A percentile compares a stretch with the other conserved stretches of the same genome.
These are phyloP conservation scores for Eira barbara DNA, from an alignment of 2,113 vertebrate species.

Conservation along the genomic window DNA sequence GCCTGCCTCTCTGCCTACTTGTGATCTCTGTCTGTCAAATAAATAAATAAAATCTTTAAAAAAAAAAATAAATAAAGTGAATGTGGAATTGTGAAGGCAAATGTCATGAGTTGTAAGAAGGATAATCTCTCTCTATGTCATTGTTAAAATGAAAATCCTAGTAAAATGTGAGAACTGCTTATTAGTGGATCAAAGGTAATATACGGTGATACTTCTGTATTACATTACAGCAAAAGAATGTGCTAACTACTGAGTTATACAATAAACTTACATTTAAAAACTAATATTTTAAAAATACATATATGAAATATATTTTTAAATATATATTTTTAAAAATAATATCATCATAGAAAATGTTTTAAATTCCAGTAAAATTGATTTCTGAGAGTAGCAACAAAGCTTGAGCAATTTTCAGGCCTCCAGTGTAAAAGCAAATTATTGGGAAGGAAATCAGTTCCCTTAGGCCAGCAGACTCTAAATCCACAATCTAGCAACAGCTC, in stretches of 20 bases:
- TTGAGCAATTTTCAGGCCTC: not conserved
- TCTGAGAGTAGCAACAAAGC: not conserved
- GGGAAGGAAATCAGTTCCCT: not conserved
- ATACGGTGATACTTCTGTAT: not conserved
- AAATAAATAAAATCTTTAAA: too few relatives aligned
- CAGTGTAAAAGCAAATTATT: not conserved
- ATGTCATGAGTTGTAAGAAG: not conserved
- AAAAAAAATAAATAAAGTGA: not conserved
- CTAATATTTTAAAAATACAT: not conserved
- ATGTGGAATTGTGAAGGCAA: not conserved
- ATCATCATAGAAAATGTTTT: not conserved
- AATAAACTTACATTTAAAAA: not conserved
- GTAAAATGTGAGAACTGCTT: constrained; percentile 1
- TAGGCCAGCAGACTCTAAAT: not conserved
- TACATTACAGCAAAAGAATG: not conserved
- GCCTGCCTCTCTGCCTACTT: too few relatives aligned
- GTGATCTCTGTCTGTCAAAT: too few relatives aligned
- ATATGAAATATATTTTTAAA: not conserved
- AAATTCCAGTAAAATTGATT: not conserved
- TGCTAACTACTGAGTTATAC: not conserved
- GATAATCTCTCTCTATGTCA: not conserved
- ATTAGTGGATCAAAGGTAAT: not conserved
- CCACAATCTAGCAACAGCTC: not conserved
- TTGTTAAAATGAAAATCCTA: constrained; percentile 25
- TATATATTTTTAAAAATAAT: not conserved